Evolutionary conservation across 2,113 vertebrate genomes (phyloP).

Genomic region (Stegostoma tigrinum): DNA sequence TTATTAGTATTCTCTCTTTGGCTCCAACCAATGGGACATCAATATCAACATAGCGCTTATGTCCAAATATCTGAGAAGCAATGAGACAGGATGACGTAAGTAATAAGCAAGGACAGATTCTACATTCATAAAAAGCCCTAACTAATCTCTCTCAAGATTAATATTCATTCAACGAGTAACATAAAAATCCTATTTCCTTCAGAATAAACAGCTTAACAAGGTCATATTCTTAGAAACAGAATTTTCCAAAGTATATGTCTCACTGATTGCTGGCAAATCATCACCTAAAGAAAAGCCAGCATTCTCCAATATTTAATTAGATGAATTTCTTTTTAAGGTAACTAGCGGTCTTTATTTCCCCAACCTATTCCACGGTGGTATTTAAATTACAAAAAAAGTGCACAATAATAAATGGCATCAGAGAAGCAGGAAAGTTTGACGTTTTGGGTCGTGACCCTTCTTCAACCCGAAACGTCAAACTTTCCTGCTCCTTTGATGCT

Average conservation of each 20-base stretch:
- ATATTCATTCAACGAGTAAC: not conserved
- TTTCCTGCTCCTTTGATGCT: too few species aligned
- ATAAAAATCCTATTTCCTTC: not conserved
- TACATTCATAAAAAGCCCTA: not conserved
- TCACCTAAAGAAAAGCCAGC: not conserved
- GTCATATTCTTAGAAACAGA: not conserved
- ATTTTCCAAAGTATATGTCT: not conserved
- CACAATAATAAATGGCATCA: not conserved
- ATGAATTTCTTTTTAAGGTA: not conserved
- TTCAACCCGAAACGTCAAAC: too few species aligned
- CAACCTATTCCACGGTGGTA: not conserved
- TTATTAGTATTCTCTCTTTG: not conserved
- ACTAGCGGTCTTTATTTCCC: not conserved
- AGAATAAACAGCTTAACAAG: not conserved
- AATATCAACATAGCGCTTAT: not conserved
- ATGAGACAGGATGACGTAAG: not conserved
- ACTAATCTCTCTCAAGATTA: not conserved
- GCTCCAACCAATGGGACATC: not conserved
- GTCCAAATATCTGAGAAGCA: not conserved
- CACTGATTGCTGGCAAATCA: not conserved
- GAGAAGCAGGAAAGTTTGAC: too few species aligned
- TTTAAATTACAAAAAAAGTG: not conserved
- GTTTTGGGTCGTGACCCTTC: too few species aligned
- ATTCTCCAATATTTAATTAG: not conserved
- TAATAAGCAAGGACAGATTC: not conserved